Evolutionary conservation across 2,888 invertebrate genomes (phyloP).

Genomic region (Drosophila melanosoma): DNA sequence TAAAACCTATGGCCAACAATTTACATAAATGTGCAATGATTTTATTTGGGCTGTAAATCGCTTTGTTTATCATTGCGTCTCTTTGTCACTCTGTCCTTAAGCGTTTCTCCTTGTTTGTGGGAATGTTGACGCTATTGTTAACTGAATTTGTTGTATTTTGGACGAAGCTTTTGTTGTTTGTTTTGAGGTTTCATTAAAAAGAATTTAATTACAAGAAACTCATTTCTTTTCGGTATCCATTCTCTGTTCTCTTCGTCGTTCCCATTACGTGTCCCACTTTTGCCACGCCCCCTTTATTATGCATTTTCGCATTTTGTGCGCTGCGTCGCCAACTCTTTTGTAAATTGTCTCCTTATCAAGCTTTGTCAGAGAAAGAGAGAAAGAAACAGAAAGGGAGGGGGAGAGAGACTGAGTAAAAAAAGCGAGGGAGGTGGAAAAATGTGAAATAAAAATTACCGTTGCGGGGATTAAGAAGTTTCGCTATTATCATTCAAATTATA

Average conservation of each 20-base stretch:
- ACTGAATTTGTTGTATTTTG: constrained; percentile 37
- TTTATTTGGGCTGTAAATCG: neutral
- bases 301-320: constrained; percentile 50
- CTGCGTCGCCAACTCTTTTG: constrained; percentile 37
- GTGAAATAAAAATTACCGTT: constrained; percentile 75
- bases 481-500: constrained; percentile 82
- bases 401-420: constrained; percentile 1
- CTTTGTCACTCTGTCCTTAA: constrained; percentile 4
- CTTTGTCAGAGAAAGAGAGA: neutral
- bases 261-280: constrained; percentile 32
- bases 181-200: constrained; percentile 60
- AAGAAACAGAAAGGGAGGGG: constrained; percentile 1
- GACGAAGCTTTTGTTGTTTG: constrained; percentile 49
- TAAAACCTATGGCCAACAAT: neutral
- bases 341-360: constrained; percentile 57
- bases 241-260: constrained; percentile 9
- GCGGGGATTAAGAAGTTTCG: constrained; percentile 80
- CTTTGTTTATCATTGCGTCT: constrained; percentile 1
- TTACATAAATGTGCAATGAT: neutral
- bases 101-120: constrained; percentile 15
- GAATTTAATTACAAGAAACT: constrained; percentile 62
- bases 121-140: constrained; percentile 38
- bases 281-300: constrained; percentile 57
- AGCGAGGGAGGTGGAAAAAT: constrained; percentile 2
- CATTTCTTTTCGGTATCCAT: constrained; percentile 17